Conservation (phyloP, 2,888 invertebrate genomes). For the Helobdella robusta region DNA sequence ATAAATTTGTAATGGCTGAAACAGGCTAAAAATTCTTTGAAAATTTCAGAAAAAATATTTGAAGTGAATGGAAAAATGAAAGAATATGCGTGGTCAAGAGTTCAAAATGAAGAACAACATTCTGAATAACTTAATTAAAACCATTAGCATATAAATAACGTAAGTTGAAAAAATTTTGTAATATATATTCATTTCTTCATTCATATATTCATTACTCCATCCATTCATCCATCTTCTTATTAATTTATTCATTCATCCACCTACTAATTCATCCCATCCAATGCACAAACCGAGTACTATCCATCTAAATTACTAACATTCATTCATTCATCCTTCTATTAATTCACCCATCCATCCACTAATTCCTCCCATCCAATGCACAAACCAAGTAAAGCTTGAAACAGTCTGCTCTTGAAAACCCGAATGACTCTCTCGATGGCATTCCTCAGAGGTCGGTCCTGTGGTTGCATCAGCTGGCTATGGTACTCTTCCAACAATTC, state of each 20-base stretch:
- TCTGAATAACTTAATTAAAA: no score
- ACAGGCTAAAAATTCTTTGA: no score
- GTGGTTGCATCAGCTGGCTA: conserved; percentile 79
- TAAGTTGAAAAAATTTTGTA: not conserved
- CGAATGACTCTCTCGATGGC: conserved; percentile 95
- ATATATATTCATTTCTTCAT: not conserved
- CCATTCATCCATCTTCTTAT: not conserved
- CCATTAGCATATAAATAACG: no score
- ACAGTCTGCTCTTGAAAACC: conserved; percentile 93
- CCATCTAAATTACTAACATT: not conserved
- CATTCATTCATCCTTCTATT: not conserved
- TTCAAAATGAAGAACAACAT: no score
- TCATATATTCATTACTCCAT: not conserved
- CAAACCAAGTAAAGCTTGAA: conserved; percentile 93
- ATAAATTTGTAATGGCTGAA: no score
- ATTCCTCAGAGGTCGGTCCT: conserved; percentile 84
- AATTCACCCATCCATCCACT: conserved; percentile 9
- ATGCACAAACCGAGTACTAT: not conserved
- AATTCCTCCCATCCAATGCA: conserved; percentile 37
- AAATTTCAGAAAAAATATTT: no score
- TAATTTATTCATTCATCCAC: not conserved
- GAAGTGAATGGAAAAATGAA: no score
- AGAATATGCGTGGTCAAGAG: no score
- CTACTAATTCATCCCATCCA: not conserved
- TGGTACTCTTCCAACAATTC: conserved; percentile 97